Evolutionary conservation across 2,113 vertebrate genomes (phyloP).

Genomic region (Pygoscelis adeliae): DNA sequence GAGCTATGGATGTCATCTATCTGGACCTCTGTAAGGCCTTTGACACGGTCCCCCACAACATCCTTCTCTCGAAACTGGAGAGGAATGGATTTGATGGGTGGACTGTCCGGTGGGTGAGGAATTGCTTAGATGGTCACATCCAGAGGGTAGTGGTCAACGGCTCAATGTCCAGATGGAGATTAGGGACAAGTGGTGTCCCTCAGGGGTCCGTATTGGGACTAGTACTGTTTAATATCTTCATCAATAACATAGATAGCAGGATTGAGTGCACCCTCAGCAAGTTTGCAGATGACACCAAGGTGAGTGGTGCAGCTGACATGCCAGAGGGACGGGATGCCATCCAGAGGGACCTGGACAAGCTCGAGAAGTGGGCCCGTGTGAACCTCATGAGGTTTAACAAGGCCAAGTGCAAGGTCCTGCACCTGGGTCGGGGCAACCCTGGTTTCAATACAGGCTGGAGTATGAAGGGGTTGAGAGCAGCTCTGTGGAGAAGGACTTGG

Average conservation of each 20-base stretch:
- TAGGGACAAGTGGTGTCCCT: background rate
- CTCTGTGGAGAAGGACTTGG: background rate
- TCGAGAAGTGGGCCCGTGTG: background rate
- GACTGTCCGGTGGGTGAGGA: background rate
- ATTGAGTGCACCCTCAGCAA: background rate
- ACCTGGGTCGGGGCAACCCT: background rate
- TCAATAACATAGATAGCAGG: background rate
- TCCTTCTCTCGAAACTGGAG: background rate
- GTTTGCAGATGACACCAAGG: background rate
- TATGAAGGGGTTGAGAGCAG: background rate
- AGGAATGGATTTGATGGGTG: background rate
- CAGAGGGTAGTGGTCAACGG: background rate
- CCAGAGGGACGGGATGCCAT: background rate
- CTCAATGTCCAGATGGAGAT: background rate
- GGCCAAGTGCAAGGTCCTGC: background rate
- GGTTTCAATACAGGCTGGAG: background rate
- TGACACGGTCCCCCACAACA: background rate
- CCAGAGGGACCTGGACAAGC: background rate
- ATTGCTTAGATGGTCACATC: background rate
- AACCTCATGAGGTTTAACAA: background rate
- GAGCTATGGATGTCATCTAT: background rate
- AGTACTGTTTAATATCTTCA: background rate
- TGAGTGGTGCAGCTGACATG: rapidly evolving
- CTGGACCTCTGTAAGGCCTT: background rate
- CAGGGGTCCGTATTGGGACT: background rate